These are phyloP conservation scores for Ailurus styani DNA, from an alignment of 2,113 vertebrate species.

Conservation along the genomic window DNA sequence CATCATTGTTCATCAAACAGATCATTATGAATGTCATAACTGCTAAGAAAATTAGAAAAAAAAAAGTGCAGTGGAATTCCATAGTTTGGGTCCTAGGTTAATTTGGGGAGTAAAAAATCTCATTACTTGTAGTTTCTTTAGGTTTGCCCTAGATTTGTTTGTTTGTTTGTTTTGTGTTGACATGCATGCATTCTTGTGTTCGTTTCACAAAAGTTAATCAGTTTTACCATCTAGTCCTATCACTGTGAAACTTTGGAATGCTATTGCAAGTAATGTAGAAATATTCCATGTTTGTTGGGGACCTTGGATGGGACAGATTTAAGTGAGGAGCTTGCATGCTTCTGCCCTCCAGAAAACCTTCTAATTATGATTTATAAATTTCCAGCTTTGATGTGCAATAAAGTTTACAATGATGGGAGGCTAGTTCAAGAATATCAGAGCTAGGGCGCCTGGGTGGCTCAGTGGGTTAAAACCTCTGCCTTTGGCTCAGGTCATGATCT, in stretches of 20 bases:
- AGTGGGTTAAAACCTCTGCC: too few species aligned
- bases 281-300: not conserved
- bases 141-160: not conserved
- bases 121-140: not conserved
- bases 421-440: not conserved
- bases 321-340: not conserved
- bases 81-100: not conserved
- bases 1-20: too few species aligned
- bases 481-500: too few species aligned
- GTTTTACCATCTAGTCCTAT: not conserved
- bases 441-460: too few species aligned
- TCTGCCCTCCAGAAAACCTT: not conserved
- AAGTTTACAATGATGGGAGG: not conserved
- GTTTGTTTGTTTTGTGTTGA: not conserved
- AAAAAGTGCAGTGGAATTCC: not conserved
- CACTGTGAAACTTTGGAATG: not conserved
- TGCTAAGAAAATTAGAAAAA: not conserved
- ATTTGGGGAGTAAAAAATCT: not conserved
- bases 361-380: not conserved
- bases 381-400: not conserved
- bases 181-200: not conserved
- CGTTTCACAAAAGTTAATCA: not conserved
- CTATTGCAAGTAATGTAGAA: not conserved
- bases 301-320: not conserved
- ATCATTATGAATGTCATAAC: not conserved